Evolutionary conservation across 2,797 vertebrate species (phyloP), one percentile per base, ranked within the genome.

Genomic region (Smutsia gigantea): DNA sequence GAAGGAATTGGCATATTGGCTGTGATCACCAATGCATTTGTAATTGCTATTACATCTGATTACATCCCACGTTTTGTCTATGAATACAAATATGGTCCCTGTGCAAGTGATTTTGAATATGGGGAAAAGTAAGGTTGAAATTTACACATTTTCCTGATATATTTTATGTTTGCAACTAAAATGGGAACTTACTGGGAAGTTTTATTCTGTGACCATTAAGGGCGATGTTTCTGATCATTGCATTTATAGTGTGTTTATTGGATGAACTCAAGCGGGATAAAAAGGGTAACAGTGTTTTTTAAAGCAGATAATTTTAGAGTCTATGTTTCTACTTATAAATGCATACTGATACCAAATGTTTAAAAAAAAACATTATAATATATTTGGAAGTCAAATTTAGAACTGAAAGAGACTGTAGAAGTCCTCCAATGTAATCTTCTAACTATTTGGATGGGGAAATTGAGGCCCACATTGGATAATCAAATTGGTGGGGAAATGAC

Each of bases 1-100:
- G 99, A 99, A 98, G 99, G 99, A 93, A 99, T 99, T 39, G 99
- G 99, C 7, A 99, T 99, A 82, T 97, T 99, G 97, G 99, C 99
- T 66, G 99, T 99, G 96, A 99, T 99, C 98, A 99, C 99, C 94
- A 99, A 99, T 53, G 99, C 99, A 51, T 99, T 99, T 51, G 99
- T 99, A 95, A 99, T 99, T 84, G 99, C 99, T 90, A 99, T 99
- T 97, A 99, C 99, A 97, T 99, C 99, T 0, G 99, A 99, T 98
- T 99, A 99, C 97, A 99, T 99, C 98, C 99, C 99, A 64, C 99
- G 99, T 97, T 99, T 99, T 97, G 99, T 99, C 96, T 99, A 99
- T 75, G 99, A 99, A 94, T 99, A 99, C 98, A 99, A 99, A 98
- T 99, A 99, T 1, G 99, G 99, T 7, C 99, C 99, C 19, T 99